Evolutionary conservation across 2,113 vertebrate species (phyloP).

Genomic region (Toxotes jaculatrix): DNA sequence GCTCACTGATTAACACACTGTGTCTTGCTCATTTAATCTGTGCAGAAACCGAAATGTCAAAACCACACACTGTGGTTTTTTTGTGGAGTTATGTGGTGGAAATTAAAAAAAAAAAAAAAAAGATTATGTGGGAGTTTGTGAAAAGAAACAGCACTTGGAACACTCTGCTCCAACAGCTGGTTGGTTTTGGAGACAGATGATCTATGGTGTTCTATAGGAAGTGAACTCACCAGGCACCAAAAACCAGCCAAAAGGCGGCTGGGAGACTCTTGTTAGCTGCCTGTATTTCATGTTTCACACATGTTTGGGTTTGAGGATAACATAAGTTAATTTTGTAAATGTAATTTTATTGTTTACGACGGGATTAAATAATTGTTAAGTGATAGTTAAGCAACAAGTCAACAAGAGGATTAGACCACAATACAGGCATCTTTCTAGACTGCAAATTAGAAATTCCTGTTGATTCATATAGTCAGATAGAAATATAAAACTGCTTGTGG

Average conservation of each 20-base stretch:
- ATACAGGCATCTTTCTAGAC: neutral
- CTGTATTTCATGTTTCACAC: slow-evolving; percentile 29
- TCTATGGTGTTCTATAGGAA: slow-evolving; percentile 50
- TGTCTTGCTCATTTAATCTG: too few species aligned
- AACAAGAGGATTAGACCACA: neutral
- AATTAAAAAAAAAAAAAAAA: too few species aligned
- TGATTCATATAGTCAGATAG: neutral
- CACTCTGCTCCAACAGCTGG: slow-evolving; percentile 35
- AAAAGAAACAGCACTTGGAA: slow-evolving; percentile 41
- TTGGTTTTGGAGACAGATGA: slow-evolving; percentile 58
- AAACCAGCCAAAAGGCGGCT: slow-evolving; percentile 24
- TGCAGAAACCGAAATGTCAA: neutral
- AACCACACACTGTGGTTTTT: neutral
- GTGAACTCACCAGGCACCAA: slow-evolving; percentile 58
- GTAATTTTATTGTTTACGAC: neutral
- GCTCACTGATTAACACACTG: neutral
- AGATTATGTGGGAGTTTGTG: neutral
- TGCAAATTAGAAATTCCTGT: neutral
- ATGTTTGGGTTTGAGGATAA: slow-evolving; percentile 7
- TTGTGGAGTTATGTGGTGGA: neutral
- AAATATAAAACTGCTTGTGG: neutral
- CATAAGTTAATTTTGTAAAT: neutral
- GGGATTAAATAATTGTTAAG: neutral
- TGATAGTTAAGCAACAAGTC: neutral
- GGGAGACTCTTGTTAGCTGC: neutral